Evolutionary conservation across 2,797 vertebrate genomes (phyloP).

Genomic region (Rhadinocentrus ornatus): DNA sequence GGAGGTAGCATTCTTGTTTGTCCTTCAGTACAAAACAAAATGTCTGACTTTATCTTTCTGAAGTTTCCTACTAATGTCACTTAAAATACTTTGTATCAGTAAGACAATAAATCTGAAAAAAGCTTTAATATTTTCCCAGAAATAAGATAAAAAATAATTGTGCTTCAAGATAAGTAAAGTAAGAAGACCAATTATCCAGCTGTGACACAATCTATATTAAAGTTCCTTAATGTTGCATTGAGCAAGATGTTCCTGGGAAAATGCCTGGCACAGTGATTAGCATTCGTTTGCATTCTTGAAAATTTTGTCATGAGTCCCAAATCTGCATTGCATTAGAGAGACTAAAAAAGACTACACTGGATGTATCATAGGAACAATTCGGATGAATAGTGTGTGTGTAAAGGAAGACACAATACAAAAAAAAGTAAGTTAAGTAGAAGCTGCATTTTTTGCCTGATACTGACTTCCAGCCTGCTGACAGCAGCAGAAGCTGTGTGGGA

Average conservation of each 20-base stretch:
- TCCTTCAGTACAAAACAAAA: conserved; percentile 19
- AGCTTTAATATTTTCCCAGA: background rate
- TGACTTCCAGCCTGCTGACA: conserved; percentile 43
- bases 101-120: background rate
- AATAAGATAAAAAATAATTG: background rate
- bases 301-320: conserved; percentile 17
- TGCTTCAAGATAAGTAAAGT: background rate
- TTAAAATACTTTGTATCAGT: background rate
- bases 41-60: conserved; percentile 21
- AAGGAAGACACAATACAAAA: conserved; percentile 17
- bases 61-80: conserved; percentile 5
- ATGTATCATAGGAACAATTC: conserved; percentile 9
- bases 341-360: background rate
- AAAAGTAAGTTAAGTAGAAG: conserved; percentile 14
- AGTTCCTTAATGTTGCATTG: background rate
- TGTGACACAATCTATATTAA: background rate
- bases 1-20: conserved; percentile 19
- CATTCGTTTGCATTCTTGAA: conserved; percentile 7
- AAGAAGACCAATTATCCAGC: background rate
- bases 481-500: conserved; percentile 61
- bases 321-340: background rate
- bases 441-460: conserved; percentile 43
- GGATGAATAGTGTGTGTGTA: background rate
- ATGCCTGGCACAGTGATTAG: background rate
- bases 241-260: background rate